Evolutionary conservation across 2,888 invertebrate genomes (phyloP).

Genomic region (Perizoma affinitatum): DNA sequence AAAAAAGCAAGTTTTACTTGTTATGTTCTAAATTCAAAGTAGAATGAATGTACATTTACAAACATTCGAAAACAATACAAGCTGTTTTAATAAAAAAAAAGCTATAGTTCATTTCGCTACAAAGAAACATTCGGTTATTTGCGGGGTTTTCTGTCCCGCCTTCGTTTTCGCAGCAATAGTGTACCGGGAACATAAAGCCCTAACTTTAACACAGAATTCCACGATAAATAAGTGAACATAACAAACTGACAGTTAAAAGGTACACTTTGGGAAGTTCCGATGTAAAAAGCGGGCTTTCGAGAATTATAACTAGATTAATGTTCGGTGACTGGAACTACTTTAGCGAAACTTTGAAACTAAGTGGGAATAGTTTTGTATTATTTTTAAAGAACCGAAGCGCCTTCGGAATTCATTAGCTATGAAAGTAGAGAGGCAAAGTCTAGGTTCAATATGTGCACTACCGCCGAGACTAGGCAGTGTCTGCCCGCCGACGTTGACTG

Average conservation of each 20-base stretch:
- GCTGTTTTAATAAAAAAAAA: constrained; percentile 8
- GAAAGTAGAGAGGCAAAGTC: constrained; percentile 60
- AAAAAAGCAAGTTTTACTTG: constrained; percentile 37
- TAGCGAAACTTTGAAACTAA: constrained; percentile 67
- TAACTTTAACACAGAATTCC: constrained; percentile 48
- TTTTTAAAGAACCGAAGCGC: constrained; percentile 74
- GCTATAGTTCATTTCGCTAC: constrained; percentile 17
- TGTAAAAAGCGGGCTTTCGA: constrained; percentile 55
- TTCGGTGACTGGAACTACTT: constrained; percentile 74
- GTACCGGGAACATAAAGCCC: constrained; percentile 46
- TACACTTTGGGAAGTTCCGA: constrained; percentile 57
- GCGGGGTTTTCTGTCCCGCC: constrained; percentile 36
- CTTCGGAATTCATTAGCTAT: constrained; percentile 77
- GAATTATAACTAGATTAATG: constrained; percentile 80
- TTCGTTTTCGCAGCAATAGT: constrained; percentile 44
- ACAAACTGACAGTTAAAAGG: constrained; percentile 56
- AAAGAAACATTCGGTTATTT: constrained; percentile 24
- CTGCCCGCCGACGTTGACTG: constrained; percentile 23
- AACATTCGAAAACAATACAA: constrained; percentile 6
- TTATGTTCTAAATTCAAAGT: constrained; percentile 19
- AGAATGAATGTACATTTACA: constrained; percentile 2
- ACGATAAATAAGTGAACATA: constrained; percentile 55
- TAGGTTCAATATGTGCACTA: constrained; percentile 60
- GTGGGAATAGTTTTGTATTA: constrained; percentile 73
- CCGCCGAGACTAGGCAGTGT: constrained; percentile 25